Conservation (phyloP, 2,113 vertebrate genomes). For the Hypanus sabinus region DNA sequence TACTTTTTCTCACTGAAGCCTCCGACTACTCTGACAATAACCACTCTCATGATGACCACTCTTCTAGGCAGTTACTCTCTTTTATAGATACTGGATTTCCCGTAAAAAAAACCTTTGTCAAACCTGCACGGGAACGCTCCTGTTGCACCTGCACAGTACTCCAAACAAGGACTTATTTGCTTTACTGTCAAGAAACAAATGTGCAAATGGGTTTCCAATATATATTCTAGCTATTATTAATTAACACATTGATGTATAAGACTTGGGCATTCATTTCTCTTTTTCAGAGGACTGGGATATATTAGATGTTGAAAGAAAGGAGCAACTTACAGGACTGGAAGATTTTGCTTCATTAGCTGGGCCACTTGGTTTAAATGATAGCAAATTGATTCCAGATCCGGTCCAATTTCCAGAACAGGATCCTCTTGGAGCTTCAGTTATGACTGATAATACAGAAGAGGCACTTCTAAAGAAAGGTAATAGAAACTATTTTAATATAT, state of each 20-base stretch:
- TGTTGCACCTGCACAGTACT: no score
- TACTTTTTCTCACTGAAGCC: no score
- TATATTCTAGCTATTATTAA: not conserved
- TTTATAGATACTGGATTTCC: no score
- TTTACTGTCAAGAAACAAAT: no score
- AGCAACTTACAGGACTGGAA: slow-evolving; percentile 62
- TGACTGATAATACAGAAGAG: slow-evolving; percentile 43
- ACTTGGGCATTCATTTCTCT: not conserved
- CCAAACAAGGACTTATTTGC: no score
- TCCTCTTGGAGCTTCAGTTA: slow-evolving; percentile 60
- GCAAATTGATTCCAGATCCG: slow-evolving; percentile 62
- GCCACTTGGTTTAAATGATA: slow-evolving; percentile 63
- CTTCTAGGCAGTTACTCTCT: no score
- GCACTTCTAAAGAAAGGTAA: slow-evolving; percentile 51
- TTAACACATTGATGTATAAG: not conserved
- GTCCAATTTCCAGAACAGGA: slow-evolving; percentile 61
- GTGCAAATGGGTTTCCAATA: not conserved
- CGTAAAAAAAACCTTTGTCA: no score
- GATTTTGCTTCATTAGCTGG: slow-evolving; percentile 61
- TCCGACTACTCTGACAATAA: no score
- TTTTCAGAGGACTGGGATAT: slow-evolving; percentile 66
- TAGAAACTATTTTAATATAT: not conserved
- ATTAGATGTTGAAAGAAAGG: slow-evolving; percentile 51
- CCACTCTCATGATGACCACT: no score
- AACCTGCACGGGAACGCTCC: no score